These are phyloP conservation scores for Toxotes jaculatrix DNA, from an alignment of 2,113 vertebrate species.

Conservation along the genomic window DNA sequence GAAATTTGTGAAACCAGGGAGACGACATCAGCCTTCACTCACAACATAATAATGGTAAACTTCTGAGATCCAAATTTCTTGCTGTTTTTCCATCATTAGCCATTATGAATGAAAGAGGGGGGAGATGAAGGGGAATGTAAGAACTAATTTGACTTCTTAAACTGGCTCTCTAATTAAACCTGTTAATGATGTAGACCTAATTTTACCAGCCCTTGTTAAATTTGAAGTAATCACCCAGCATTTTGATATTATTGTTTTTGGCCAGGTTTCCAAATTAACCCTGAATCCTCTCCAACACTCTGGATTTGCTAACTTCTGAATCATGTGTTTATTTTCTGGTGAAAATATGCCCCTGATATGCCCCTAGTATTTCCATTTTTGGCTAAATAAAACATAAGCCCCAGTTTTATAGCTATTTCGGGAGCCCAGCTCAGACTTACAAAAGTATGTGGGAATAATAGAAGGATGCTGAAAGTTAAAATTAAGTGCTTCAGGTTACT, in stretches of 20 bases:
- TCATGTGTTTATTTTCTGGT: conserved; percentile 36
- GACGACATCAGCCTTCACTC: background rate
- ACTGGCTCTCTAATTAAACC: conserved; percentile 1
- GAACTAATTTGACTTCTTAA: conserved; percentile 1
- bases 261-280: conserved; percentile 40
- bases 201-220: conserved; percentile 36
- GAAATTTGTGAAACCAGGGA: background rate
- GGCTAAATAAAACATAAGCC: conserved; percentile 43
- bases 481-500: background rate
- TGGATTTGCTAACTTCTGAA: conserved; percentile 13
- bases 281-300: conserved; percentile 34
- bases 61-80: background rate
- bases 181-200: conserved; percentile 8
- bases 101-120: background rate
- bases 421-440: background rate
- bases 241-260: conserved; percentile 1
- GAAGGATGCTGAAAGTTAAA: background rate
- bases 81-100: background rate
- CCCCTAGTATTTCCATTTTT: conserved; percentile 40
- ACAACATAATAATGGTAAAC: background rate
- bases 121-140: background rate
- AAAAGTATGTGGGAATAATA: background rate
- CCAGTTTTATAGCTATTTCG: conserved; percentile 27
- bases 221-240: background rate
- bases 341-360: conserved; percentile 11